phyloP scores from a whole-genome alignment of 1,140 invertebrate species.

The Chionoecetes opilio region DNA sequence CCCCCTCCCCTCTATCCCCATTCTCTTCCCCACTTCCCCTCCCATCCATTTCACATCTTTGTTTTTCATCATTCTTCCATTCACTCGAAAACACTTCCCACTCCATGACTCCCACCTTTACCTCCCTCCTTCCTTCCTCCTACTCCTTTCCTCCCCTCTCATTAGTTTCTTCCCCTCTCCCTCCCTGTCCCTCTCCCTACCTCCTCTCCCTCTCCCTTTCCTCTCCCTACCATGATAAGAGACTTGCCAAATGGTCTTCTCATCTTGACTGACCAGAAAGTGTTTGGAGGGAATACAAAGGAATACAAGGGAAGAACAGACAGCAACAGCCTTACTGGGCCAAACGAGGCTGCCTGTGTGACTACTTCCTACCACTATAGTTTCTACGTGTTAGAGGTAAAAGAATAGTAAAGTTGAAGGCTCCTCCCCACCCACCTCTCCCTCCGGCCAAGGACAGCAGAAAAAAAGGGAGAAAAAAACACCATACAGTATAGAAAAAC shows the following conservation, averaged over 20 bases:
- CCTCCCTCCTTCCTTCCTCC: not conserved
- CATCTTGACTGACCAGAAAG: conserved; percentile 3
- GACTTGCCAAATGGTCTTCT: conserved; percentile 16
- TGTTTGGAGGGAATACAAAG: not conserved
- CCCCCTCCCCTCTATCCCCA: not conserved
- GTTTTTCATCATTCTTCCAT: not conserved
- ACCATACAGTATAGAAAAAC: no score
- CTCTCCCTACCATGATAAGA: not conserved
- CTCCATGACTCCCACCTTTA: not conserved
- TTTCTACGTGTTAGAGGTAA: no score
- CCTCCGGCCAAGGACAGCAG: no score
- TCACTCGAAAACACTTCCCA: not conserved
- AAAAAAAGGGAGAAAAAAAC: no score
- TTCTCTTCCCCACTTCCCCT: not conserved
- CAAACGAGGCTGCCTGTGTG: no score
- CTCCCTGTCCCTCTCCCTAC: no score
- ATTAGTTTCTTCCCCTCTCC: not conserved
- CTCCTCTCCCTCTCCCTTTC: not conserved
- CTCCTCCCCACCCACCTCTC: no score
- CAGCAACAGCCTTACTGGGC: no score
- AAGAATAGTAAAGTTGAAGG: no score
- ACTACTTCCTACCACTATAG: no score
- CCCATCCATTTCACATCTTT: not conserved
- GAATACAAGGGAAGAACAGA: no score
- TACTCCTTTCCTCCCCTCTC: not conserved